Evolutionary conservation across 1,140 invertebrate genomes (phyloP).

Genomic region (Spodoptera frugiperda): DNA sequence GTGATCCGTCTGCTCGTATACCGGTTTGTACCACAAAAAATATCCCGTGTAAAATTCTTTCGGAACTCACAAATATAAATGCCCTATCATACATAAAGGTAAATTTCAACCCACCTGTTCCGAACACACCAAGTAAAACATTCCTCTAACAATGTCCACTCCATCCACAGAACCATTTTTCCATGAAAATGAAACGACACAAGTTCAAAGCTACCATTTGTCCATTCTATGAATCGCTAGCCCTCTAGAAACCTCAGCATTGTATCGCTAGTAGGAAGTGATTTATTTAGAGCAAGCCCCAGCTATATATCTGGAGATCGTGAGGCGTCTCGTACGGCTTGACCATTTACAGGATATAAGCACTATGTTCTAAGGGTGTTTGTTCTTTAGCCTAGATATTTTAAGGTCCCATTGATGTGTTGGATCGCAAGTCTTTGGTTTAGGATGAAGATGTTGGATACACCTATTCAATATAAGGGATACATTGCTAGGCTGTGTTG

Average conservation of each 20-base stretch:
- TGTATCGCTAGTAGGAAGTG: conserved; percentile 77
- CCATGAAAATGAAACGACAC: background rate
- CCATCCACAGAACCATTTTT: conserved; percentile 1
- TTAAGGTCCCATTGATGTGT: too few species aligned
- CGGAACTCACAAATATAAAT: too few species aligned
- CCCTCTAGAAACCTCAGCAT: conserved; percentile 46
- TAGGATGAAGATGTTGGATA: too few species aligned
- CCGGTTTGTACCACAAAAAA: too few species aligned
- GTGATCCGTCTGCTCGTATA: too few species aligned
- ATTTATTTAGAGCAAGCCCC: conserved; percentile 78
- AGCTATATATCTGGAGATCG: conserved; percentile 78
- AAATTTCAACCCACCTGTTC: too few species aligned
- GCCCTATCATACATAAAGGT: too few species aligned
- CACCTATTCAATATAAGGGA: too few species aligned
- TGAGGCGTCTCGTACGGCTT: conserved; percentile 63
- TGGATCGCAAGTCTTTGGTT: too few species aligned
- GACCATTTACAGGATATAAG: conserved; percentile 73
- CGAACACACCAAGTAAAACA: too few species aligned
- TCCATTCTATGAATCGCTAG: conserved; percentile 31
- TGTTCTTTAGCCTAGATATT: conserved; percentile 31
- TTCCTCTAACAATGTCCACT: background rate
- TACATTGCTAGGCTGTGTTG: too few species aligned
- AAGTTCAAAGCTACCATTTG: conserved; percentile 11
- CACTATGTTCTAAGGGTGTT: conserved; percentile 5
- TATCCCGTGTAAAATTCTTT: too few species aligned